Base-by-base conservation (phyloP, 2,888 invertebrate species). In the Drosophila lutescens region DNA sequence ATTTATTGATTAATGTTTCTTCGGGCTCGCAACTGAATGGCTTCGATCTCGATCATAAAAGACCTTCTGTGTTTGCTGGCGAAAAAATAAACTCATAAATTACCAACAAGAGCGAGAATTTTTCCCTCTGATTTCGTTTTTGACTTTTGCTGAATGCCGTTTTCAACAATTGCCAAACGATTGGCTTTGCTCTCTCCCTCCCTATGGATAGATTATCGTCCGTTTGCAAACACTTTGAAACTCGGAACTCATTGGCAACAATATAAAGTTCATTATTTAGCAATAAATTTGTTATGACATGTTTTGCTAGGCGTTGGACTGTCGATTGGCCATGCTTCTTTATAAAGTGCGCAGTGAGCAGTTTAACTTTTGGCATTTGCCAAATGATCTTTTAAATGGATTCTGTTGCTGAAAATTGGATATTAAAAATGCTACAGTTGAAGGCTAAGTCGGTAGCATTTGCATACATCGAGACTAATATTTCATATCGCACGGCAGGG, bases 1-100 rank as follows among this genome's bases (percentile, higher is more conserved):
- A 90, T 90, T 90, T 91, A 90, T 91, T 90, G 90, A 90, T 91
- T 90, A 90, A 91, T 90, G 91, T 77, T 66, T 58, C 68, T 36
- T 61, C 50, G 61, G 38, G 41, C 17, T 30, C 36, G 32, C 61
- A 61, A 65, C 30, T 58, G 68, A 67, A 49, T 66, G 66, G 43
- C 66, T 66, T 55, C 73, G 55, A 73, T 67, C 53, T 76, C 80
- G 74, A 80, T 78, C 71, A 71, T 63, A 71, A 71, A 77, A 77
- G 86, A 78, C 81, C 80, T 80, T 80, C 80, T 80, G 78, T 78
- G 76, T 58, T 73, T 58, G 57, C 56, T 57, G 61, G 53, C 65
- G 46, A 66, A 63, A 69, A 72, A 72, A 68, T 76, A 81, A 86
- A 49, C 83, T 68, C 83, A 82, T 82, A 82, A 82, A 82, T 82